These are phyloP conservation scores for Podarcis lilfordi DNA, from an alignment of 2,797 vertebrate genomes.

Conservation along the genomic window DNA sequence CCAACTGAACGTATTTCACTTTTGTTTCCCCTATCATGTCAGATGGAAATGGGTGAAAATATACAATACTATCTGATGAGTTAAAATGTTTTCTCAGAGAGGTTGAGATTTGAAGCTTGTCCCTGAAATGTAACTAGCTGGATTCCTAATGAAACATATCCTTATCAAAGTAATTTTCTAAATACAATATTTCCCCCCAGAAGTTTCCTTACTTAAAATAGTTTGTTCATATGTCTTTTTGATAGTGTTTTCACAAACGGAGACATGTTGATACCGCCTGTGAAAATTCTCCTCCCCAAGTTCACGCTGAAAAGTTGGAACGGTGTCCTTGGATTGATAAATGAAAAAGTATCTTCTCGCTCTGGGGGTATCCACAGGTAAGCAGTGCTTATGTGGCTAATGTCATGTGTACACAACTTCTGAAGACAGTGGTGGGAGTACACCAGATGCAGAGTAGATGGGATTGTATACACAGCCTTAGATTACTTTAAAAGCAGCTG, in stretches of 20 bases:
- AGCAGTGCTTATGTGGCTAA: neutral
- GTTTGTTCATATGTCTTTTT: constrained; percentile 25
- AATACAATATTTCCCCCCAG: neutral
- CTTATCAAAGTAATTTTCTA: neutral
- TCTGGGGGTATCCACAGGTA: constrained; percentile 78
- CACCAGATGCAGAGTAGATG: too few species aligned
- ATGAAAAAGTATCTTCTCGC: constrained; percentile 77
- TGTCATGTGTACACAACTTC: neutral
- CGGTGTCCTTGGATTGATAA: constrained; percentile 76
- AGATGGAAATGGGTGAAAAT: neutral
- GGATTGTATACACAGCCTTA: too few species aligned
- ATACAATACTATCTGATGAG: neutral
- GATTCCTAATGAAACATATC: neutral
- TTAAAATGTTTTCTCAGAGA: constrained; percentile 23
- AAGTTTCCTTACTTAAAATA: constrained; percentile 4
- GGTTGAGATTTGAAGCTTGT: neutral
- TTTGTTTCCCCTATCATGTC: neutral
- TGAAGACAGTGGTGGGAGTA: too few species aligned
- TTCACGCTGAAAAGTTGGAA: constrained; percentile 79
- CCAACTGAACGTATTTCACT: constrained; percentile 21
- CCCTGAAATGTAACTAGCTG: neutral
- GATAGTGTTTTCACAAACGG: constrained; percentile 81
- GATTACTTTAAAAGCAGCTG: too few species aligned
- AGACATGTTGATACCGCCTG: constrained; percentile 73
- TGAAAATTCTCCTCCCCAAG: constrained; percentile 78